Evolutionary conservation across 2,888 invertebrate species (phyloP).

Genomic region (Scelioninae gen. 1): DNA sequence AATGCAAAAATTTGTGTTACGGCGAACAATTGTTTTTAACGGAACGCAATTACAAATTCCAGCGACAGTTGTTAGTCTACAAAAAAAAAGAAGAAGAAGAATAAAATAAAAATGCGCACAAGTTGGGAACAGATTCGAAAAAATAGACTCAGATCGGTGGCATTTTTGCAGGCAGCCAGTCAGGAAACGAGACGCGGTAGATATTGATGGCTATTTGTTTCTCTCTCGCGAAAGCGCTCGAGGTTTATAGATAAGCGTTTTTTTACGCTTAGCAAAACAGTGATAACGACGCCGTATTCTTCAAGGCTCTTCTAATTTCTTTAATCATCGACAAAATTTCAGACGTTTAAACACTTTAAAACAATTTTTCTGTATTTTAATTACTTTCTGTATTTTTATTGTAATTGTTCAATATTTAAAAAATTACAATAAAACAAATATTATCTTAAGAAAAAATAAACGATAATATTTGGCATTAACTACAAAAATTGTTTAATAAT

Average conservation of each 20-base stretch:
- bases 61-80: not conserved
- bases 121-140: not conserved
- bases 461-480: too few species aligned
- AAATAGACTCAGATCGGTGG: constrained; percentile 1
- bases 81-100: not conserved
- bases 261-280: constrained; percentile 71
- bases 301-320: constrained; percentile 70
- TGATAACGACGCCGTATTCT: constrained; percentile 66
- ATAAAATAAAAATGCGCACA: constrained; percentile 4
- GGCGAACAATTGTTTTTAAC: constrained; percentile 51
- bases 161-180: constrained; percentile 16
- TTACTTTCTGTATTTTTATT: too few species aligned
- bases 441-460: too few species aligned
- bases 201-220: constrained; percentile 68
- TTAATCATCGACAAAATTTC: constrained; percentile 51
- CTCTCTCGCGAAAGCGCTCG: constrained; percentile 69
- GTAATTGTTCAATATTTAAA: too few species aligned
- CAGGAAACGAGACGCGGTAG: constrained; percentile 55
- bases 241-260: constrained; percentile 71
- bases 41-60: constrained; percentile 52
- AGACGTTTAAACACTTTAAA: too few species aligned
- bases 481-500: too few species aligned
- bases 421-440: too few species aligned
- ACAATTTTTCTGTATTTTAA: too few species aligned
- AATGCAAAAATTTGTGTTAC: constrained; percentile 64